A percentile compares a stretch with the other conserved stretches of the same genome.
phyloP scores from a whole-genome alignment of 1,140 invertebrate species.

The Arctopsyche grandis region DNA sequence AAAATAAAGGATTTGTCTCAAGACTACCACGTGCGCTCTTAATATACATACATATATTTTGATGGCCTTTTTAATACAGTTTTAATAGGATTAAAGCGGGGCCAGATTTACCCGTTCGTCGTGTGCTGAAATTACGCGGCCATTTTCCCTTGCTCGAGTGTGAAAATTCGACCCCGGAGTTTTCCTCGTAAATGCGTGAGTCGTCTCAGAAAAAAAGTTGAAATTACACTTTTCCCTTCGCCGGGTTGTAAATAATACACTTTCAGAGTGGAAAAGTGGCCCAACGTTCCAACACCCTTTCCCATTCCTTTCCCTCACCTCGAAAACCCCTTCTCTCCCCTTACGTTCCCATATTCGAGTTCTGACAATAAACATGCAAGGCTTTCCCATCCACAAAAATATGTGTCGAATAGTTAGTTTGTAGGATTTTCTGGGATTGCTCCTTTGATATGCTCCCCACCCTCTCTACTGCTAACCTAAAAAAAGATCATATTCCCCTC shows the following conservation, averaged over 20 bases:
- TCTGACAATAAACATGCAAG: constrained; percentile 41
- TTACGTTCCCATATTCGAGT: not conserved
- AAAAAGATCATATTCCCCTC: not conserved
- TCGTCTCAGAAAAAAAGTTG: constrained; percentile 40
- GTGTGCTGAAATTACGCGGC: not conserved
- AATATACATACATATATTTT: not conserved
- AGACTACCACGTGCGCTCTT: no score
- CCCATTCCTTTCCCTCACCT: no score
- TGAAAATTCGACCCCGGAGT: not conserved
- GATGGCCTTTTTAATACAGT: not conserved
- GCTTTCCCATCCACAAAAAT: not conserved
- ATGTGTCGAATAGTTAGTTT: constrained; percentile 32
- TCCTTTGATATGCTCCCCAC: not conserved
- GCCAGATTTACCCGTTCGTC: not conserved
- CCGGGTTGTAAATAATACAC: constrained; percentile 49
- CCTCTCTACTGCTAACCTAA: no score
- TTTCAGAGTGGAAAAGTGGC: constrained; percentile 23
- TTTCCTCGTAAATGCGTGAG: constrained; percentile 39
- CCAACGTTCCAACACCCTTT: not conserved
- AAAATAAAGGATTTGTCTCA: no score
- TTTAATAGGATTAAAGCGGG: not conserved
- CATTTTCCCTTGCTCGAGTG: not conserved
- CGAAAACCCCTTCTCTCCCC: no score
- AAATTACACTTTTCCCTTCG: constrained; percentile 46
- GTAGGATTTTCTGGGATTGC: not conserved